A percentile compares a stretch with the other conserved stretches of the same genome.
Evolutionary conservation across 2,797 vertebrate species (phyloP).

Genomic region (Sus cebifrons): DNA sequence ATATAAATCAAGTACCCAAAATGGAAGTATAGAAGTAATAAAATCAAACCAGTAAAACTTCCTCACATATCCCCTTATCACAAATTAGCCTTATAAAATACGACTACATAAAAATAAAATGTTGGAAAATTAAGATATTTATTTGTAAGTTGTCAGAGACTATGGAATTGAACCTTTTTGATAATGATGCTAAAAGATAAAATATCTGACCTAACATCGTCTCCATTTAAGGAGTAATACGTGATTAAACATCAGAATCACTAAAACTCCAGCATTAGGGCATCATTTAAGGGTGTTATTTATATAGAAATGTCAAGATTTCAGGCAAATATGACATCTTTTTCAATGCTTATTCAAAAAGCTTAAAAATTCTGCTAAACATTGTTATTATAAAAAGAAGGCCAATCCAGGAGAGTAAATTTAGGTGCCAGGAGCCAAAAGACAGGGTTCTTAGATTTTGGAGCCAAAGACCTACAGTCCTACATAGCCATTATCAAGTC

Average conservation of each 20-base stretch:
- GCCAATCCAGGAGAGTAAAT: background rate
- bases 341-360: conserved; percentile 41
- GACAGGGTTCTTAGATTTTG: background rate
- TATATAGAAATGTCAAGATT: conserved; percentile 22
- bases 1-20: background rate
- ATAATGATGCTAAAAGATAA: background rate
- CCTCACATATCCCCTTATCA: background rate
- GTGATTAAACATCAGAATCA: background rate
- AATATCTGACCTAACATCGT: background rate
- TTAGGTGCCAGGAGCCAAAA: background rate
- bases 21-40: background rate
- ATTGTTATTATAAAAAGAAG: conserved; percentile 53
- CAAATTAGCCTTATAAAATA: background rate
- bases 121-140: background rate
- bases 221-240: background rate
- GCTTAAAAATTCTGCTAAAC: conserved; percentile 37
- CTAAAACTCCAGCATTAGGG: background rate
- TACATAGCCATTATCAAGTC: conserved; percentile 31
- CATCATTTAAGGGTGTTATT: background rate
- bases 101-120: background rate
- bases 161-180: background rate
- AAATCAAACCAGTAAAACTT: background rate
- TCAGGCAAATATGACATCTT: conserved; percentile 5
- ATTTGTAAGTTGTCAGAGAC: background rate
- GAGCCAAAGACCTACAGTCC: conserved; percentile 9